These are phyloP conservation scores for Clanis bilineata DNA, from an alignment of 2,888 invertebrate genomes.

Conservation along the genomic window DNA sequence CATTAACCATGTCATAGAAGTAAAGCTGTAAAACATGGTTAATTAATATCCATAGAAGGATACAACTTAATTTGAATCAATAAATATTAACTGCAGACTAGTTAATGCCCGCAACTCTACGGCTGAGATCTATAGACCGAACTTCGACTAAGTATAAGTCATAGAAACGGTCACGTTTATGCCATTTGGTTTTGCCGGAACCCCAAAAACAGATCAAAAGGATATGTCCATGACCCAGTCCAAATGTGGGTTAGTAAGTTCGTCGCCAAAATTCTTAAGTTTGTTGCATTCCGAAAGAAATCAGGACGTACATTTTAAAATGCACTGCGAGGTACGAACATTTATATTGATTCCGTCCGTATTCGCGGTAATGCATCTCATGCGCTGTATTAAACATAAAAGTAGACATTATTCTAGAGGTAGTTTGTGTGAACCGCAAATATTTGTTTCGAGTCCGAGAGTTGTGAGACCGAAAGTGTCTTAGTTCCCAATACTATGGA, in stretches of 20 bases:
- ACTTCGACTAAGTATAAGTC: too few species aligned
- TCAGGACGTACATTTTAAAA: slow-evolving; percentile 7
- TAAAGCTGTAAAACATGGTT: neutral
- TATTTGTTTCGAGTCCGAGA: too few species aligned
- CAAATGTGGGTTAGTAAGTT: neutral
- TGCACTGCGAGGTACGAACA: neutral
- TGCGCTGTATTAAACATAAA: neutral
- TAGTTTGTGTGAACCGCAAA: too few species aligned
- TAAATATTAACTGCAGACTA: too few species aligned
- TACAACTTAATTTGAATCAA: too few species aligned
- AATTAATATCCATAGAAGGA: neutral
- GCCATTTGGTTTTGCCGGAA: too few species aligned
- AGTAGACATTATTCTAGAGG: too few species aligned
- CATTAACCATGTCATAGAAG: neutral
- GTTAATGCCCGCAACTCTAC: too few species aligned
- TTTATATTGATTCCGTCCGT: neutral
- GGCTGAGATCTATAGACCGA: too few species aligned
- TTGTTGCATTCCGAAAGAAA: neutral
- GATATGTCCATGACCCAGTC: neutral
- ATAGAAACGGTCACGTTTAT: too few species aligned
- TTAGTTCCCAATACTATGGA: too few species aligned
- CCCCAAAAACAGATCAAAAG: neutral
- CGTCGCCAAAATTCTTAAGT: neutral
- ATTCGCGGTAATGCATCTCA: neutral
- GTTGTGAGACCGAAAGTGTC: too few species aligned